A percentile compares a stretch with the other conserved stretches of the same genome.
phyloP scores from a whole-genome alignment of 2,113 vertebrate species.

The Clupea harengus region DNA sequence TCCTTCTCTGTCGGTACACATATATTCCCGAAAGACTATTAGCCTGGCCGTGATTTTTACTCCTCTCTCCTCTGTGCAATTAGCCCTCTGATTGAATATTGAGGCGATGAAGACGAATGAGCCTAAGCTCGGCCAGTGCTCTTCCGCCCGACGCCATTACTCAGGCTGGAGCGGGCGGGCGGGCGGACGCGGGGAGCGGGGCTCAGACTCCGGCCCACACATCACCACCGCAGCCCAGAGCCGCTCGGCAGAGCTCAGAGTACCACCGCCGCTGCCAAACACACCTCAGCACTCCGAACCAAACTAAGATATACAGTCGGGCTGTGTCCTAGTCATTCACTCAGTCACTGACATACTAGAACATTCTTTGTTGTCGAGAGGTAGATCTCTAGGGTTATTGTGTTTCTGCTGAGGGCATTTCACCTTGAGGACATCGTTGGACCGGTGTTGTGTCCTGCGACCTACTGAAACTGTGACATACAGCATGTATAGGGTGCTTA shows the following conservation, averaged over 20 bases:
- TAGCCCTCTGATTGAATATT: constrained; percentile 79
- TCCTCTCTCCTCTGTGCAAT: constrained; percentile 72
- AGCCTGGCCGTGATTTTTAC: constrained; percentile 63
- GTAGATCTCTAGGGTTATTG: background rate
- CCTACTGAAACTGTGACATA: background rate
- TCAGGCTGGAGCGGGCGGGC: constrained; percentile 61
- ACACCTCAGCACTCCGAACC: background rate
- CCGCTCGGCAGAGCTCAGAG: background rate
- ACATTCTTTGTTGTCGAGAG: background rate
- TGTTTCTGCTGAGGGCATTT: background rate
- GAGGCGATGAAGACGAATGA: constrained; percentile 77
- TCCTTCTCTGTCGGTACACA: constrained; percentile 39
- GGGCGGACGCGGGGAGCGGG: background rate
- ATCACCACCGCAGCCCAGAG: constrained; percentile 24
- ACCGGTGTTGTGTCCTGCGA: background rate
- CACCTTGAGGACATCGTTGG: background rate
- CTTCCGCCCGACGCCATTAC: constrained; percentile 70
- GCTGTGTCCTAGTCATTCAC: background rate
- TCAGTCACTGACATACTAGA: background rate
- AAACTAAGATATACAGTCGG: background rate
- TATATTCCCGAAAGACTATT: constrained; percentile 66
- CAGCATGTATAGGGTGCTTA: background rate
- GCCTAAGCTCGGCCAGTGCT: constrained; percentile 67
- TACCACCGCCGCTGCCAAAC: background rate
- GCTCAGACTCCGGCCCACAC: constrained; percentile 8